Percentiles rank a stretch among this genome's conserved stretches.
These are phyloP conservation scores for Leucophora obtusa DNA, from an alignment of 2,888 invertebrate species.

Conservation along the genomic window DNA sequence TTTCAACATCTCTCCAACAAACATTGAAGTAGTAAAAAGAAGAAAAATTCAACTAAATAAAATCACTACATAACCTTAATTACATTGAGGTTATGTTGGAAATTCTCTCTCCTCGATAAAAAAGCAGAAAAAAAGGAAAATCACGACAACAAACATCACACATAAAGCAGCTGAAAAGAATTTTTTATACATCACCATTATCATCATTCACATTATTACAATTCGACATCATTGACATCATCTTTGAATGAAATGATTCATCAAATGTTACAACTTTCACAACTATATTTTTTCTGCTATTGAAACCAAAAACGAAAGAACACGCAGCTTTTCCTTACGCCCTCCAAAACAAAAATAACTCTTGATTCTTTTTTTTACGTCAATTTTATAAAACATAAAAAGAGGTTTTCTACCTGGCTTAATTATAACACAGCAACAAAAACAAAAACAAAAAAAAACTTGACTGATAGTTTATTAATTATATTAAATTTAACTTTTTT, in stretches of 20 bases:
- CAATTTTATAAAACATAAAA: slow-evolving; percentile 27
- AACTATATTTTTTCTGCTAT: slow-evolving; percentile 7
- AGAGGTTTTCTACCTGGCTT: slow-evolving; percentile 55
- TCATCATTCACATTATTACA: slow-evolving; percentile 34
- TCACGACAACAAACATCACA: slow-evolving; percentile 12
- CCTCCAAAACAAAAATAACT: slow-evolving; percentile 34
- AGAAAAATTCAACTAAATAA: slow-evolving; percentile 31
- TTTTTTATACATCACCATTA: slow-evolving; percentile 13
- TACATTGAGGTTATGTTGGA: slow-evolving; percentile 58
- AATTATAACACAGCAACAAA: slow-evolving; percentile 42
- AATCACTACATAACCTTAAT: slow-evolving; percentile 60
- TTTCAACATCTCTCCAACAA: slow-evolving; percentile 12
- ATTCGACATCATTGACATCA: slow-evolving; percentile 16
- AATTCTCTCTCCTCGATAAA: slow-evolving; percentile 17
- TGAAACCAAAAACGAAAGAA: slow-evolving; percentile 13
- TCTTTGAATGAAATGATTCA: slow-evolving; percentile 47
- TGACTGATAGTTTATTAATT: slow-evolving; percentile 69
- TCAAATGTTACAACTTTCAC: slow-evolving; percentile 32
- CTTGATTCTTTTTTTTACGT: slow-evolving; percentile 44
- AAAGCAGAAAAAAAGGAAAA: slow-evolving; percentile 26
- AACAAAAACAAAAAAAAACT: slow-evolving; percentile 57
- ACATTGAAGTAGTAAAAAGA: slow-evolving; percentile 43
- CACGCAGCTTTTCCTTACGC: slow-evolving; percentile 27
- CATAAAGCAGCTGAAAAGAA: background rate
- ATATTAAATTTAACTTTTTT: slow-evolving; percentile 59